A percentile compares a stretch with the other conserved stretches of the same genome.
These are phyloP conservation scores for Andrena flavipes DNA, from an alignment of 2,888 invertebrate genomes.

Conservation along the genomic window DNA sequence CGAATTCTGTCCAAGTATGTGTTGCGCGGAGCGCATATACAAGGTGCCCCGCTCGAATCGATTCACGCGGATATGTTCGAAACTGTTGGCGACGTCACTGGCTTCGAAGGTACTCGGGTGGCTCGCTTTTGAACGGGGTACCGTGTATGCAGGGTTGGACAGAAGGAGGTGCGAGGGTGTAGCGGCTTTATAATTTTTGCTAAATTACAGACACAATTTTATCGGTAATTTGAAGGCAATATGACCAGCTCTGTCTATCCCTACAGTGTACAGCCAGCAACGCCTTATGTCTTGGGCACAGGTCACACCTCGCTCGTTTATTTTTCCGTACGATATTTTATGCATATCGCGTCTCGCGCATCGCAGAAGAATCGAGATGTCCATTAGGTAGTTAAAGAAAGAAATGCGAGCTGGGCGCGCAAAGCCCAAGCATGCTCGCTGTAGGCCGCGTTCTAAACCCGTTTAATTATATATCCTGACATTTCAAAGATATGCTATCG, in stretches of 20 bases:
- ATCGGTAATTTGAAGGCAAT: conserved; percentile 75
- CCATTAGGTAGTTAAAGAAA: conserved; percentile 71
- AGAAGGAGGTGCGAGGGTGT: conserved; percentile 30
- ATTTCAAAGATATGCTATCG: conserved; percentile 69
- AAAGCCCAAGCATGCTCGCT: conserved; percentile 83
- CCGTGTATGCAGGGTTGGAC: conserved; percentile 2
- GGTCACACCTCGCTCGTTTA: conserved; percentile 81
- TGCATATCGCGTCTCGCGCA: conserved; percentile 80
- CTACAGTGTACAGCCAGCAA: conserved; percentile 83
- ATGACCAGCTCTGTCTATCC: conserved; percentile 83
- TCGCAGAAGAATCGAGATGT: conserved; percentile 76
- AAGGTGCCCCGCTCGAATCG: neutral
- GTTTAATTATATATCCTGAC: conserved; percentile 68
- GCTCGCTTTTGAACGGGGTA: neutral
- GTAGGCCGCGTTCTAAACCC: conserved; percentile 84
- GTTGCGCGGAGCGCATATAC: conserved; percentile 7
- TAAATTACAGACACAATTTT: conserved; percentile 66
- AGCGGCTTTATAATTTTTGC: conserved; percentile 63
- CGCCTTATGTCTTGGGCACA: conserved; percentile 80
- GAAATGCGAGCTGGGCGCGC: conserved; percentile 83
- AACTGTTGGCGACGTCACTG: neutral
- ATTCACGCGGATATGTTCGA: too few relatives aligned
- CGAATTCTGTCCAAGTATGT: conserved; percentile 41
- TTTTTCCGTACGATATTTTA: conserved; percentile 80
- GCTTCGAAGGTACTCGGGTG: neutral